Evolutionary conservation across 1,140 invertebrate genomes (phyloP), one percentile per base, ranked within the genome.

Genomic region (Metaphire vulgaris): DNA sequence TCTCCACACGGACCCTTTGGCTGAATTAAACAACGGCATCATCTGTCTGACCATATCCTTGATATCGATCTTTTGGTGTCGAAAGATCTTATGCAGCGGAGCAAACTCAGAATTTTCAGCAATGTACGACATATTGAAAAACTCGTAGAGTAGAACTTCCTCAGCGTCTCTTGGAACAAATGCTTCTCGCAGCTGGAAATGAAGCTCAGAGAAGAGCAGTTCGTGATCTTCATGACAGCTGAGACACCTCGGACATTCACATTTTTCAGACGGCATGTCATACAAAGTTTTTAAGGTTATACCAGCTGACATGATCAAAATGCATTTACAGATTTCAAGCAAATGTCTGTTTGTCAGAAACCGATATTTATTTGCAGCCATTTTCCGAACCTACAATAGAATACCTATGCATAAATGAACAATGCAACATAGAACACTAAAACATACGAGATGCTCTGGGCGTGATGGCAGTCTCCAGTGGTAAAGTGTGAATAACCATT

Each of bases 171-270:
- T 21, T 14, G 72, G 72, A 12, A 65, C 41, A 64, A 74, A 74
- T 16, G 72, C 15, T 29, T 74, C 72, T 14, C 72, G 2, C 72
- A 74, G 72, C 29, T 74, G 72, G 30, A 74, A 66, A 28, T 74
- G 72, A 64, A 74, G 16, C 12, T 74, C 72, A 12, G 16, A 31
- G 12, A 2, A 2, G 16, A 74, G 72, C 12, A 74, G 72, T 26
- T 74, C 72, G n/a, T 69, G 67, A 28, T 69, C 67, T 6, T 69
- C n/a, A 12, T 69, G 2, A 28, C n/a, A 31, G 30, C 26, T 31
- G 2, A 26, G n/a, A 69, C n/a, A 69, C 26, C n/a, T 69, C n/a
- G 67, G 67, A 26, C 67, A 69, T 56, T 56, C 41, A 56, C 41
- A 56, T 21, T 56, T 56, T 12, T 56, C 41, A 12, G 41, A 6